Base-by-base conservation (phyloP, 1,140 invertebrate genomes). In the Halesus radiatus region DNA sequence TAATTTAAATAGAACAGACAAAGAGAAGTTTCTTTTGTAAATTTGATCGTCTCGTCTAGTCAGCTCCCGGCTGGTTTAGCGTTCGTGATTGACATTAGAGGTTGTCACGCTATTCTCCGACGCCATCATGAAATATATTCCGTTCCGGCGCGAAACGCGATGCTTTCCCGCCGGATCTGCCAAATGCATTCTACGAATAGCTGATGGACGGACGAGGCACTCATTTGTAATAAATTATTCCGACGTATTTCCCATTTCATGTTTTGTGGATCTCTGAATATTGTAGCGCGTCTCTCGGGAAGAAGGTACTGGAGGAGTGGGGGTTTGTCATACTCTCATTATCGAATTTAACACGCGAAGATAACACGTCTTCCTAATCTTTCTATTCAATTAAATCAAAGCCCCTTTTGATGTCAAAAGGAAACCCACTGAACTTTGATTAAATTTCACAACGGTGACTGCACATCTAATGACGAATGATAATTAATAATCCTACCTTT, bases 71-170 rank as follows among this genome's bases (percentile, higher is more conserved):
- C 3, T 37, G 68, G 52, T 22, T 72, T n/a, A 7, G 62, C 22
- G 22, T 52, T 13, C 32, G n/a, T 72, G 68, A 72, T 72, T 72
- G 68, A 72, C 77, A 79, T 72, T 45, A 22, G 52, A 37, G 77
- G 53, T 73, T 72, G 62, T 52, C 68, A 60, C 52, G 72, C 72
- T 18, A 23, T 64, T 54, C 13, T 52, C 45, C n/a, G 62, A 18
- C 72, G 72, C 72, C 77, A 54, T 70, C 15, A 79, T 79, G 77
- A 79, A 79, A 79, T 79, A 79, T 72, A 26, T 22, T 79, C 66
- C 22, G n/a, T 52, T 45, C 52, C 53, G 53, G 50, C 64, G 53
- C 77, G 29, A 58, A 72, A 72, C 23, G 68, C 37, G 68, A 72
- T 72, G 68, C 64, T 52, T 52, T 72, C 68, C 68, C 37, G 68